phyloP scores from a whole-genome alignment of 2,797 vertebrate species.

The Dromococcyx pavoninus region DNA sequence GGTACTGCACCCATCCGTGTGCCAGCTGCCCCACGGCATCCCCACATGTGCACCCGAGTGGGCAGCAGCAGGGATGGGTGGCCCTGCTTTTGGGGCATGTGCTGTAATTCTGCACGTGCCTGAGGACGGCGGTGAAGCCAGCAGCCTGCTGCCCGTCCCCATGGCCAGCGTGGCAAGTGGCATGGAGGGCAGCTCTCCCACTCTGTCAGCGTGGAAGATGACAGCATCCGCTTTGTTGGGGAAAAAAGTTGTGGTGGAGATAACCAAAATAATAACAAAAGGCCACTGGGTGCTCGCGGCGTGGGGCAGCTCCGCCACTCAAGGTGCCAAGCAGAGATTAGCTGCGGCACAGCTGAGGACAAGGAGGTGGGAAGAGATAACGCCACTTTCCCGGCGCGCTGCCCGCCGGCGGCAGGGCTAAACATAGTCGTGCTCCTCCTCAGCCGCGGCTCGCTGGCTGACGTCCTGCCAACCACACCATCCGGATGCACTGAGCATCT shows the following conservation, averaged over 20 bases:
- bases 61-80: rapidly evolving
- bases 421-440: background rate
- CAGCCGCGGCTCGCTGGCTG: background rate
- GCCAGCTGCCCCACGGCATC: background rate
- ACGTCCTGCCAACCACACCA: rapidly evolving
- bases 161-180: rapidly evolving
- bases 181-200: background rate
- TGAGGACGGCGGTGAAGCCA: background rate
- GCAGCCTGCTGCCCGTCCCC: background rate
- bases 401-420: background rate
- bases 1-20: rapidly evolving
- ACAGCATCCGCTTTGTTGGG: background rate
- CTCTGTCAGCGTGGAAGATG: too few relatives aligned
- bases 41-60: rapidly evolving
- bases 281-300: background rate
- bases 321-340: constrained; percentile 59
- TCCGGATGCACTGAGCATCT: background rate
- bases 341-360: background rate
- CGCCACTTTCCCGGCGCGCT: background rate
- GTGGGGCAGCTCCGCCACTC: background rate
- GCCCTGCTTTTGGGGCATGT: background rate
- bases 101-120: background rate
- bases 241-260: background rate
- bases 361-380: constrained; percentile 59
- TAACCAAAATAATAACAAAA: background rate